Evolutionary conservation across 2,797 vertebrate species (phyloP).

Genomic region (Molothrus aeneus): DNA sequence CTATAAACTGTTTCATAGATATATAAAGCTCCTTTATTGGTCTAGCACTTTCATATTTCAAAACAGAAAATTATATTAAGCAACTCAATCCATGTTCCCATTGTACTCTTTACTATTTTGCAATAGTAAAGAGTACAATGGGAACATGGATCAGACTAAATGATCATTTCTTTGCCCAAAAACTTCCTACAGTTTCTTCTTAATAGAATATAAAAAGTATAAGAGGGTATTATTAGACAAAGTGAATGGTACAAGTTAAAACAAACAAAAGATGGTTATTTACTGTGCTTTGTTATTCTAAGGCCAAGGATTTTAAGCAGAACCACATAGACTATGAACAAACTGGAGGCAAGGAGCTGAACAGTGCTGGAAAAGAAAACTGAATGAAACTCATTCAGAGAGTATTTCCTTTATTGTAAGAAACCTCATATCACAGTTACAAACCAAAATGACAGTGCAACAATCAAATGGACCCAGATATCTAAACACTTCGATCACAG

Average conservation of each 20-base stretch:
- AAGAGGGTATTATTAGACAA: background rate
- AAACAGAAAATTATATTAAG: background rate
- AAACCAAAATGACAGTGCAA: background rate
- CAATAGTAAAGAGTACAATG: background rate
- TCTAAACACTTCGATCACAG: background rate
- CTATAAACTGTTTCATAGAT: background rate
- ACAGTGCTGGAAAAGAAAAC: background rate
- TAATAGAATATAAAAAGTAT: background rate
- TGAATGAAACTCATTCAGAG: background rate
- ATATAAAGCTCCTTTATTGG: background rate
- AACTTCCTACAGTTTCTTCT: background rate
- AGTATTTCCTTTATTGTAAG: background rate
- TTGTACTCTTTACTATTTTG: no score
- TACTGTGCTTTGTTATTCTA: background rate
- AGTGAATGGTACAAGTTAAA: background rate
- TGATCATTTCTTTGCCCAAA: background rate
- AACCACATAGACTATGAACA: background rate
- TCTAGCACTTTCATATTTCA: background rate
- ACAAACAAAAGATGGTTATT: background rate
- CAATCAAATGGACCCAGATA: background rate
- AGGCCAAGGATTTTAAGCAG: background rate
- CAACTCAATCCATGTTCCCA: no score
- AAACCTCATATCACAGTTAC: accelerated
- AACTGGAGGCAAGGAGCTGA: background rate
- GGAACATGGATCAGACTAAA: background rate